Conservation (phyloP, 2,797 vertebrate genomes). For the Eutrigla gurnardus region DNA sequence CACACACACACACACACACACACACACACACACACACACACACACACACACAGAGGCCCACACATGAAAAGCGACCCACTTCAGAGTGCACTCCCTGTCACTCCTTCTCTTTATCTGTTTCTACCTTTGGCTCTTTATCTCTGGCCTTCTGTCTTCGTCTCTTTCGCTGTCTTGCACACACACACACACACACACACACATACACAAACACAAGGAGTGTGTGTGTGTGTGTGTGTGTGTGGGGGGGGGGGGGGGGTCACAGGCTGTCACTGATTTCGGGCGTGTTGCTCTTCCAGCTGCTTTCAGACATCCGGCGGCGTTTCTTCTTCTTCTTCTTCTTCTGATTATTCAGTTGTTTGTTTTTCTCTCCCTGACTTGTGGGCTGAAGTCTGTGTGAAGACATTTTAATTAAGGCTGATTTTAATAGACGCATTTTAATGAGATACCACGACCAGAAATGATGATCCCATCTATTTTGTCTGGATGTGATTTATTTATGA, state of each 20-base stretch:
- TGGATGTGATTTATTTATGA: slow-evolving; percentile 26
- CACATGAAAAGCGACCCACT: slow-evolving; percentile 17
- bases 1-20: not conserved
- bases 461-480: slow-evolving; percentile 40
- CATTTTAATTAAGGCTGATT: slow-evolving; percentile 52
- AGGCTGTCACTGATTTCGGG: slow-evolving; percentile 49
- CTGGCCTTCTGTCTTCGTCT: slow-evolving; percentile 16
- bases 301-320: slow-evolving; percentile 6
- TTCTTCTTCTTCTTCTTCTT: slow-evolving; percentile 20
- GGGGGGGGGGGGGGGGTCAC: not conserved
- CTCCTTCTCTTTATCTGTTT: slow-evolving; percentile 36
- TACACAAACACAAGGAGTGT: slow-evolving; percentile 6
- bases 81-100: slow-evolving; percentile 7
- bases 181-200: slow-evolving; percentile 23
- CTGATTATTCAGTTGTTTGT: slow-evolving; percentile 5
- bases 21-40: slow-evolving; percentile 17
- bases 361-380: slow-evolving; percentile 9
- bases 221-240: too few species aligned
- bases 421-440: slow-evolving; percentile 55
- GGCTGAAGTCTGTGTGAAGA: slow-evolving; percentile 21
- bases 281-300: slow-evolving; percentile 40
- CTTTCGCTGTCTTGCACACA: not conserved
- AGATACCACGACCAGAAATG: slow-evolving; percentile 15
- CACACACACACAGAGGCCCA: slow-evolving; percentile 19
- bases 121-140: slow-evolving; percentile 55